Evolutionary conservation across 2,113 vertebrate species (phyloP), one percentile per base, ranked within the genome.

Genomic region (Amblyornis subalaris): DNA sequence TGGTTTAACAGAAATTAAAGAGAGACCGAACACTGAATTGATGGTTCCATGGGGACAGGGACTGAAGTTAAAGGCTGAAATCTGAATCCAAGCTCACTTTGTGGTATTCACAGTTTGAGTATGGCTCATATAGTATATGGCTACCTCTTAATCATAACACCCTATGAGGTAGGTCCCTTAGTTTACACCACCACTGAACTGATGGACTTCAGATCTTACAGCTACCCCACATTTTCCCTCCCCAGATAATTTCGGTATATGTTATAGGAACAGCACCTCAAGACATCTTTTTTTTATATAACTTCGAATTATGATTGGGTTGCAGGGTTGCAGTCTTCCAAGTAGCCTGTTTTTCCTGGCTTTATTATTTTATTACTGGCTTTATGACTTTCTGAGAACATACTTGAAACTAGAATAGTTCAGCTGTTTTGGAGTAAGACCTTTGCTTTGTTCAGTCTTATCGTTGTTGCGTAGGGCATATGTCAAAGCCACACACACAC

Each of bases 221-320:
- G 17, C 3, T 40, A 47, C 17, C 44, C 24, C 0, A 1, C 17
- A 16, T 38, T 70, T 61, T 69, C 18, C 13, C 33, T 65, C 58
- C 82, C 26, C 15, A n/a, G 38, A 33, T 55, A 73, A 62, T 47
- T 83, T 77, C 51, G 73, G 14, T 47, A 8, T 69, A 17, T 0
- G 0, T 53, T 55, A 31, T 2, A 54, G 51, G 26, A 76, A 53
- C 0, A 3, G 35, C 12, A 48, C 20, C 66, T 79, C 2, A 2
- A 60, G 47, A 54, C 12, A 44, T 29, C 12, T 40, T 67, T 71
- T 60, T 40, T 9, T 16, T 71, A 54, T 67, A 91, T 28, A 69
- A 45, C 73, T 72, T 69, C 9, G 31, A 25, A 53, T 81, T 64
- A 36, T 0, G 1, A 58, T 74, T 61, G 54, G n/a, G n/a, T n/a